Base-by-base conservation (phyloP, 2,888 invertebrate genomes). In the Neocrepidodera transversa region DNA sequence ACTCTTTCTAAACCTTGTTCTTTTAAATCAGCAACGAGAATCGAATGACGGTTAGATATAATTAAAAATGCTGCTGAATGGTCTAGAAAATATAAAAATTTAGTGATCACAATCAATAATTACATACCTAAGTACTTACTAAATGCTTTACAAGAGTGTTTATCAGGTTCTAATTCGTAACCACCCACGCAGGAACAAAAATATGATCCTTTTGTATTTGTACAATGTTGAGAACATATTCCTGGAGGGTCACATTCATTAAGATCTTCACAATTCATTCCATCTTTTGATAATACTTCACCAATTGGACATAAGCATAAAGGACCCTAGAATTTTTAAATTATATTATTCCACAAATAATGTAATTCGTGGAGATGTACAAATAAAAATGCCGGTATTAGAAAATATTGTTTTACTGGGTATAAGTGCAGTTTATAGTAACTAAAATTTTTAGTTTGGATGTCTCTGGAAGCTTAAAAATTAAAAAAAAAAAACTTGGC, bases 41-140 rank as follows among this genome's bases (percentile, higher is more conserved):
- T 95, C 0, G 95, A 94, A 75, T 95, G 93, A 1, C 97, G 83
- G 77, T 97, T 97, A 1, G 96, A 96, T 63, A 97, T 96, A 59
- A 97, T 94, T 14, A 97, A 82, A 81, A 93, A 94, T 1, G 96
- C 96, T n/a, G 90, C 87, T 14, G 91, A 90, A 75, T 93, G 92
- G 78, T 95, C 80, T 80, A 13, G 26, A 38, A 38, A 16, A 13
- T n/a, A 16, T 1, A 51, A 20, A 16, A 10, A 28, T 5, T 20
- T 38, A 8, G 16, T 38, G 13, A 7, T 14, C 6, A 14, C 7
- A 14, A 14, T 14, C 6, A 14, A 38, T 13, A 38, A 16, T 10
- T 61, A 40, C 17, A 14, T n/a, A n/a, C n/a, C n/a, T n/a, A n/a
- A n/a, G n/a, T n/a, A 38, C 79, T 74, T 73, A 80, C 80, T 95